A percentile compares a stretch with the other conserved stretches of the same genome.
Evolutionary conservation across 2,113 vertebrate species (phyloP).

Genomic region (Eira barbara): DNA sequence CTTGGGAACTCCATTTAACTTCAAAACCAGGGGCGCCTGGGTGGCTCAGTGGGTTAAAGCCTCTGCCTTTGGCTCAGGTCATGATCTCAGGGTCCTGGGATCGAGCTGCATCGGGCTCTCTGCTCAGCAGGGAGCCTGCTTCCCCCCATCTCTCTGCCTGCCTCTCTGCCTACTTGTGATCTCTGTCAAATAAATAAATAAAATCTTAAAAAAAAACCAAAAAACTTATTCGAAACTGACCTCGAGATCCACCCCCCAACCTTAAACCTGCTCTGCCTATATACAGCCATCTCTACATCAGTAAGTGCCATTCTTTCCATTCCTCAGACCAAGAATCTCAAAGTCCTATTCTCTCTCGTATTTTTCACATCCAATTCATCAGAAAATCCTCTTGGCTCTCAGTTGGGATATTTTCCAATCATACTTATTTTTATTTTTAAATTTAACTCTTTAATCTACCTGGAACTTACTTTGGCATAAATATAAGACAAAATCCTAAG

Average conservation of each 20-base stretch:
- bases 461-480: background rate
- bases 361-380: background rate
- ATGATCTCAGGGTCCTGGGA: no score
- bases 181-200: no score
- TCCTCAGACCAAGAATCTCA: background rate
- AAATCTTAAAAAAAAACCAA: no score
- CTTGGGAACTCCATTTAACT: background rate
- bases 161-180: no score
- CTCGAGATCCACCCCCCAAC: background rate
- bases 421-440: background rate
- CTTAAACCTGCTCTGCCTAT: background rate
- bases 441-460: background rate
- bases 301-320: background rate
- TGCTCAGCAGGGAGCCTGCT: no score
- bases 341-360: background rate
- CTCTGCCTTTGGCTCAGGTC: no score
- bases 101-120: no score
- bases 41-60: no score
- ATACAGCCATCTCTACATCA: background rate
- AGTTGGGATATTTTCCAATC: constrained; percentile 12
- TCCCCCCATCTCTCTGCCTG: no score
- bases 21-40: background rate
- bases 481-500: background rate
- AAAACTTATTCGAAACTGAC: background rate
- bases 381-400: background rate